phyloP scores from a whole-genome alignment of 2,797 vertebrate genomes.

The Malacoraja senta region DNA sequence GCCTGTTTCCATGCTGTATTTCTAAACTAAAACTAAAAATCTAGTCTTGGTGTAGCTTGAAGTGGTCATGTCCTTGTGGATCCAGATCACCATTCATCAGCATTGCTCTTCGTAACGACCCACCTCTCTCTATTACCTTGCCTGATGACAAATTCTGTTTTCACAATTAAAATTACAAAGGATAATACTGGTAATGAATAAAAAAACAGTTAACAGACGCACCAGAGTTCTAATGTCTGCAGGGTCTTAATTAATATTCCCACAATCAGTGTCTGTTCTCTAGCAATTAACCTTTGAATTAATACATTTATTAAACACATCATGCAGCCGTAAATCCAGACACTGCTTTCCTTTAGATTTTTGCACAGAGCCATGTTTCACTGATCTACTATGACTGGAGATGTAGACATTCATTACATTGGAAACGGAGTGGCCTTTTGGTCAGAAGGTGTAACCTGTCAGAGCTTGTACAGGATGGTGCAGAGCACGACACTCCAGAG shows the following conservation, averaged over 20 bases:
- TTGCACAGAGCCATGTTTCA: not conserved
- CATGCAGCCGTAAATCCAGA: not conserved
- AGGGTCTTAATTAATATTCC: not conserved
- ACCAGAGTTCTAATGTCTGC: not conserved
- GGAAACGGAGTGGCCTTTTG: not conserved
- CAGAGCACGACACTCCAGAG: not conserved
- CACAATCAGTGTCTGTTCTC: slow-evolving; percentile 4
- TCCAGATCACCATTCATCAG: not conserved
- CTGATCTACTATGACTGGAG: not conserved
- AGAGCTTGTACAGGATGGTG: not conserved
- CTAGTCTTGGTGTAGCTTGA: not conserved
- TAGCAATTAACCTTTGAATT: not conserved
- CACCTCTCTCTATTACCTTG: not conserved
- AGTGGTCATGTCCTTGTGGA: not conserved
- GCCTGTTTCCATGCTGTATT: not conserved
- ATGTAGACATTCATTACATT: not conserved
- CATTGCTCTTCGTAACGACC: not conserved
- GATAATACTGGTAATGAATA: not conserved
- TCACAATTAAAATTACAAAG: not conserved
- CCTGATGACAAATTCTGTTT: not conserved
- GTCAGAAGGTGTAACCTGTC: not conserved
- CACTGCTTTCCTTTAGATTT: not conserved
- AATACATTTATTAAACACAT: not conserved
- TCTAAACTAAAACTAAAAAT: no score
- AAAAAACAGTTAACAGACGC: not conserved